phyloP scores from a whole-genome alignment of 2,113 vertebrate species.

The Podiceps cristatus region DNA sequence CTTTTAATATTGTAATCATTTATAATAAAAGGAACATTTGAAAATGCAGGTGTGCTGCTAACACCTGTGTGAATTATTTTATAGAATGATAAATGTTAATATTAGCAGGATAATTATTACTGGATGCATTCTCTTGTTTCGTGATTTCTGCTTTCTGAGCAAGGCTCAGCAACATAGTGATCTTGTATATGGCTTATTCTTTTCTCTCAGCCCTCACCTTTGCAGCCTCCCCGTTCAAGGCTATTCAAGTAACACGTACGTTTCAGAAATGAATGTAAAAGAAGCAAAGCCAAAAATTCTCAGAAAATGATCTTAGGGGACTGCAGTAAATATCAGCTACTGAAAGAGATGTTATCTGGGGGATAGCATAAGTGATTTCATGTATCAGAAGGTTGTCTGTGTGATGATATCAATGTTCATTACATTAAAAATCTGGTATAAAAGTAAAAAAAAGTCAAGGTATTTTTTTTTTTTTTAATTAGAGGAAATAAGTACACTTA shows the following conservation, averaged over 20 bases:
- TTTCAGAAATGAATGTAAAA: background rate
- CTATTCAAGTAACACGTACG: background rate
- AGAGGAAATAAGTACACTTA: background rate
- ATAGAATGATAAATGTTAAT: background rate
- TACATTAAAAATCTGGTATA: background rate
- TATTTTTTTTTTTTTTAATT: conserved; percentile 6
- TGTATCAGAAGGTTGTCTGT: background rate
- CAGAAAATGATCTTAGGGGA: background rate
- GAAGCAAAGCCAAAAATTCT: background rate
- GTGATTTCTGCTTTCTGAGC: background rate
- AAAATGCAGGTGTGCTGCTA: background rate
- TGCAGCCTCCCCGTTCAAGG: background rate
- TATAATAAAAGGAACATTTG: background rate
- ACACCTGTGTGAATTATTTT: background rate
- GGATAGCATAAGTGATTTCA: background rate
- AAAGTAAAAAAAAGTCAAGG: background rate
- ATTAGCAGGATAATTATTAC: background rate
- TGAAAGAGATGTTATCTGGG: background rate
- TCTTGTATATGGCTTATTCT: background rate
- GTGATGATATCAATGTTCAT: background rate
- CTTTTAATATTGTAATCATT: background rate
- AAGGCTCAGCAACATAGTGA: background rate
- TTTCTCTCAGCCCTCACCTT: background rate
- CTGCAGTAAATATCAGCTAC: background rate
- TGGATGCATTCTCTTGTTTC: background rate